phyloP scores from a whole-genome alignment of 2,888 invertebrate genomes.

The Pocota personata region DNA sequence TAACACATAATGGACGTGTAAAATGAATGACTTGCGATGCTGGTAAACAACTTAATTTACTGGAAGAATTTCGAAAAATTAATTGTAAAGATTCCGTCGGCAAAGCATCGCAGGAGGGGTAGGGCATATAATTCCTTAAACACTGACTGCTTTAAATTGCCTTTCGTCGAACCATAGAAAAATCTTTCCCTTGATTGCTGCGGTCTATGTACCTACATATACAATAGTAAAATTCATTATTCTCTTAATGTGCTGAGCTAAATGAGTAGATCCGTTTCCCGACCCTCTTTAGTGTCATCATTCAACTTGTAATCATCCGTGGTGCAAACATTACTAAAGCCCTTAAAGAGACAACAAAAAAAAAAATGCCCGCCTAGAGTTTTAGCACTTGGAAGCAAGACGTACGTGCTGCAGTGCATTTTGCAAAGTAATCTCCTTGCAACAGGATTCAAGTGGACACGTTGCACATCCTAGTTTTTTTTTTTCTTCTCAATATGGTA shows the following conservation, averaged over 20 bases:
- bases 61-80: conserved; percentile 56
- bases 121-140: conserved; percentile 17
- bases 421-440: conserved; percentile 36
- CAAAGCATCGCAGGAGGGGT: background rate
- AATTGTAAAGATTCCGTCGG: conserved; percentile 29
- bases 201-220: no score
- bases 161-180: conserved; percentile 38
- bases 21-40: conserved; percentile 51
- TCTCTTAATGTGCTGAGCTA: conserved; percentile 53
- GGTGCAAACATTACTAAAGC: conserved; percentile 23
- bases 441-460: conserved; percentile 47
- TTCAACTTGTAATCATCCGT: conserved; percentile 40
- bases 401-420: conserved; percentile 47
- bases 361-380: conserved; percentile 19
- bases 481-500: conserved; percentile 38
- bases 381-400: conserved; percentile 25
- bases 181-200: conserved; percentile 32
- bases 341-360: background rate
- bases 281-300: background rate
- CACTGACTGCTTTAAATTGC: conserved; percentile 39
- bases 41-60: conserved; percentile 67
- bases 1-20: conserved; percentile 41
- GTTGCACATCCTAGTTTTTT: conserved; percentile 54
- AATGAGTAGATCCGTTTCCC: conserved; percentile 38
- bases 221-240: conserved; percentile 55